These are phyloP conservation scores for Eupithecia inturbata DNA, from an alignment of 2,888 invertebrate species.

Conservation along the genomic window DNA sequence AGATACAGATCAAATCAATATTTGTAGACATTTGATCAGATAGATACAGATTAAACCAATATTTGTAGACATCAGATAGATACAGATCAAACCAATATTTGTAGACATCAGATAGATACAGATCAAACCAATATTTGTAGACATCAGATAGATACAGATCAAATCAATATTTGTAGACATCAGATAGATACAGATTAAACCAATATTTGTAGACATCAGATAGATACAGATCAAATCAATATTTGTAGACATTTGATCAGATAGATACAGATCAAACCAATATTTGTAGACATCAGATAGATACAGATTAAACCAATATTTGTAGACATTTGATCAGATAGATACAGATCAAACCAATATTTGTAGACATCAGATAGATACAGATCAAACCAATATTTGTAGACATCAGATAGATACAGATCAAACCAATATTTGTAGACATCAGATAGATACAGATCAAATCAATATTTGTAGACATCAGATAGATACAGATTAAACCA, in stretches of 20 bases:
- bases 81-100: not conserved
- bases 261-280: not conserved
- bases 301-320: not conserved
- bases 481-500: not conserved
- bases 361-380: not conserved
- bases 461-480: not conserved
- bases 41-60: not conserved
- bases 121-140: not conserved
- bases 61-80: not conserved
- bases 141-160: not conserved
- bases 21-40: not conserved
- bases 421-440: not conserved
- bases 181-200: not conserved
- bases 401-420: not conserved
- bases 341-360: not conserved
- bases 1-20: not conserved
- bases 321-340: not conserved
- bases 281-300: not conserved
- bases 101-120: not conserved
- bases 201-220: not conserved
- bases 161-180: not conserved
- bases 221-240: not conserved
- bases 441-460: not conserved
- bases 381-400: not conserved
- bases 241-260: not conserved